These are phyloP conservation scores for Typhlomys cinereus DNA, from an alignment of 2,113 vertebrate genomes.

Conservation along the genomic window DNA sequence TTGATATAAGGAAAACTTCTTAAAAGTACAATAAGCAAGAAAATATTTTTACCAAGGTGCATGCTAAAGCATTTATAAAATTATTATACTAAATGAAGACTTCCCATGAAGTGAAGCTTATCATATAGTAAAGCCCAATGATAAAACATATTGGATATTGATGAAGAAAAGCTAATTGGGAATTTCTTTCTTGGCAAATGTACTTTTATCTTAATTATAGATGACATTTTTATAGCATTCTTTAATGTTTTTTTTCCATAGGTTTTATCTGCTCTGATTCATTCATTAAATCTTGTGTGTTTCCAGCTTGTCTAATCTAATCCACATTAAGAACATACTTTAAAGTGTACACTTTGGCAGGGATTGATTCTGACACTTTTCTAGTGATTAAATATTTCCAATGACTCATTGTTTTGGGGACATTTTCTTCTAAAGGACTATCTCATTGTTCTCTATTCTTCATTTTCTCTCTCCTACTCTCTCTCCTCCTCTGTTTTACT, in stretches of 20 bases:
- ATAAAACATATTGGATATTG: background rate
- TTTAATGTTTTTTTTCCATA: background rate
- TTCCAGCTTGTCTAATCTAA: background rate
- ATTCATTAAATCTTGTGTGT: slow-evolving; percentile 27
- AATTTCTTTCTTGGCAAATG: background rate
- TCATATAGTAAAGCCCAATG: background rate
- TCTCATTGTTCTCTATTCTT: background rate
- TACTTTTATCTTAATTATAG: slow-evolving; percentile 4
- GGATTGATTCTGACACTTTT: background rate
- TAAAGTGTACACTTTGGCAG: background rate
- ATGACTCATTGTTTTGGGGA: background rate
- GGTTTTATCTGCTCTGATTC: background rate
- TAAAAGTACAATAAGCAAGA: background rate
- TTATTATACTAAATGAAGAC: background rate
- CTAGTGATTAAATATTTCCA: background rate
- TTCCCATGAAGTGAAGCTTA: background rate
- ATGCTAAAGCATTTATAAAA: background rate
- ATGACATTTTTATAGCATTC: background rate
- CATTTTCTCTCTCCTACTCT: background rate
- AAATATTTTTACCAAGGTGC: background rate
- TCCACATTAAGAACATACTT: slow-evolving; percentile 1
- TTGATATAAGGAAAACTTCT: background rate
- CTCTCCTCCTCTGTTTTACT: background rate
- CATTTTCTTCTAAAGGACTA: slow-evolving; percentile 30
- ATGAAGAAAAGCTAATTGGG: background rate